Evolutionary conservation across 2,797 vertebrate species (phyloP), one percentile per base, ranked within the genome.

Genomic region (Chaenodraco wilsoni): DNA sequence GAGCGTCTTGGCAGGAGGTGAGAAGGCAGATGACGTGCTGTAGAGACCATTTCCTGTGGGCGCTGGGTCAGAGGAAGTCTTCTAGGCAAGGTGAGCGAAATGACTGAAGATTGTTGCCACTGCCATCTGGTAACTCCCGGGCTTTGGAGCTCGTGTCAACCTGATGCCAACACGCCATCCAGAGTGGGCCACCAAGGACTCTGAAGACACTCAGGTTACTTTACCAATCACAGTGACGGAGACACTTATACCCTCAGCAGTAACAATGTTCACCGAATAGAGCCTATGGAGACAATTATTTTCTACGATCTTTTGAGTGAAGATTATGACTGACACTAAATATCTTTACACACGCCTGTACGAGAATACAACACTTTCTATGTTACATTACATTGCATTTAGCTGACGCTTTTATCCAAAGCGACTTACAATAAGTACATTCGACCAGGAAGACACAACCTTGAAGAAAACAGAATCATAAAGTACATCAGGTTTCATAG

Each of bases 51-150:
- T 87, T 93, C 86, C 88, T 90, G 82, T 63, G 84, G 81, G 82
- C 74, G 33, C 72, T 43, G 63, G 69, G 81, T 82, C 48, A 78
- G 81, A 83, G 85, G 82, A 88, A 86, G 83, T 69, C 79, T 86
- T 76, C 72, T 82, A 80, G 69, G 89, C 81, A 87, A 88, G 91
- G 89, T 91, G 88, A 92, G 79, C 31, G 81, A 75, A 78, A 77
- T 72, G 82, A 83, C 60, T 70, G 64, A 66, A 74, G 81, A 84
- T 57, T 56, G 69, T 62, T 78, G 81, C 84, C 79, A 63, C 2
- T 51, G 74, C 90, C 89, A 89, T 90, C 87, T 88, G 86, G 72
- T 86, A 58, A 69, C 73, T 82, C 74, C 40, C 1, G 44, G 69
- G 86, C 37, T 67, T 76, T 64, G 73, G 72, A 72, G 79, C 72